Base-by-base conservation (phyloP, 1,140 invertebrate genomes). In the Charaxes varanes region DNA sequence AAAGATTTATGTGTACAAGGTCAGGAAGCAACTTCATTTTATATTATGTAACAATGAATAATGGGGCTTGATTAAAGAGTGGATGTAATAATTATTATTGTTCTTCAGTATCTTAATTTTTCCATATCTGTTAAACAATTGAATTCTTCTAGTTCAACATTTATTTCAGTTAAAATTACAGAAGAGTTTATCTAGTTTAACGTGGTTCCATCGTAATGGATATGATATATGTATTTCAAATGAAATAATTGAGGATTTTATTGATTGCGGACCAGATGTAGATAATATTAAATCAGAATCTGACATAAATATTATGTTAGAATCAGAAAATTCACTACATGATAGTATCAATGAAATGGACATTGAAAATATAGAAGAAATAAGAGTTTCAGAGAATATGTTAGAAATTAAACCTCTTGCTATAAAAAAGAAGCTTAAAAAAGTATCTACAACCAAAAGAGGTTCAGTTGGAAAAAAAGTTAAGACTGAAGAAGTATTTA, bases 181-280 rank as follows among this genome's bases (percentile, higher is more conserved):
- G 4, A 18, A 19, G 4, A 37, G 26, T n/a, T n/a, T 44, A 17
- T 37, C 41, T 24, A 23, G 37, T 18, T 5, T 44, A 32, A 12
- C 19, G 4, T 13, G 15, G 10, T 13, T 23, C 19, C 34, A 32
- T 16, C 26, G 18, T 16, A 18, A 37, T 4, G 5, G 10, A 3
- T 37, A 44, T 5, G 10, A 42, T 7, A 12, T 12, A 32, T 24
- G 14, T 19, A 35, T 13, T 31, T 36, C 10, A 8, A 31, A 33
- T 4, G 5, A 19, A 19, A 22, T 7, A 12, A 7, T 11, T 16
- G 55, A 61, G 12, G 53, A 65, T 37, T 69, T 73, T 27, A 53
- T 71, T 10, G 69, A 71, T 10, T 72, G 63, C 21, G 64, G 66
- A 5, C 30, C 28, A 5, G 41, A 38, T 4, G 28, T 36, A 1